Evolutionary conservation across 2,888 invertebrate genomes (phyloP).

Genomic region (Boloria selene): DNA sequence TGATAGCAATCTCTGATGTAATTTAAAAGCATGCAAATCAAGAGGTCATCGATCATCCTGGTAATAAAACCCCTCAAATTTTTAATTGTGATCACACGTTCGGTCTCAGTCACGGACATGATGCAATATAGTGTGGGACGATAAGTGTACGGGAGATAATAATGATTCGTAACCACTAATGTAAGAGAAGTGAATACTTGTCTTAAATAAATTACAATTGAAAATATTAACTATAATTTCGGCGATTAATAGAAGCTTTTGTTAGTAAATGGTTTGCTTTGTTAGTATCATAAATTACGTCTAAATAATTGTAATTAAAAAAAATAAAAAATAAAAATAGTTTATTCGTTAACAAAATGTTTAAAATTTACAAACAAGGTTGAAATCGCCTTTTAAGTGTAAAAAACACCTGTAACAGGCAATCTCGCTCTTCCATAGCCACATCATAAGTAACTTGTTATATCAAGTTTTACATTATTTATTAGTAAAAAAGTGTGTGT

Average conservation of each 20-base stretch:
- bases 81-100: constrained; percentile 29
- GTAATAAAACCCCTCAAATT: constrained; percentile 37
- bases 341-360: too few relatives aligned
- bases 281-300: too few relatives aligned
- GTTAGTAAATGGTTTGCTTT: too few relatives aligned
- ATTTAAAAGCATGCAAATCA: constrained; percentile 43
- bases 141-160: not conserved
- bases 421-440: too few relatives aligned
- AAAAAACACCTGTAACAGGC: too few relatives aligned
- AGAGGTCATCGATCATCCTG: constrained; percentile 43
- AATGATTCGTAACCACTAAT: constrained; percentile 1
- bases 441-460: too few relatives aligned
- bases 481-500: too few relatives aligned
- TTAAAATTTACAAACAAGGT: too few relatives aligned
- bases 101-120: constrained; percentile 9
- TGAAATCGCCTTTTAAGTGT: too few relatives aligned
- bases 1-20: constrained; percentile 33
- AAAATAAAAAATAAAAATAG: too few relatives aligned
- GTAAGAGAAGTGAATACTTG: not conserved
- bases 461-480: too few relatives aligned
- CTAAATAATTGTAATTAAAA: too few relatives aligned
- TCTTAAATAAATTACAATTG: not conserved
- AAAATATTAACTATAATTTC: not conserved
- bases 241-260: not conserved
- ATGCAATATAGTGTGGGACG: constrained; percentile 1